Evolutionary conservation across 2,113 vertebrate species (phyloP).

Genomic region (Myotis yumanensis): DNA sequence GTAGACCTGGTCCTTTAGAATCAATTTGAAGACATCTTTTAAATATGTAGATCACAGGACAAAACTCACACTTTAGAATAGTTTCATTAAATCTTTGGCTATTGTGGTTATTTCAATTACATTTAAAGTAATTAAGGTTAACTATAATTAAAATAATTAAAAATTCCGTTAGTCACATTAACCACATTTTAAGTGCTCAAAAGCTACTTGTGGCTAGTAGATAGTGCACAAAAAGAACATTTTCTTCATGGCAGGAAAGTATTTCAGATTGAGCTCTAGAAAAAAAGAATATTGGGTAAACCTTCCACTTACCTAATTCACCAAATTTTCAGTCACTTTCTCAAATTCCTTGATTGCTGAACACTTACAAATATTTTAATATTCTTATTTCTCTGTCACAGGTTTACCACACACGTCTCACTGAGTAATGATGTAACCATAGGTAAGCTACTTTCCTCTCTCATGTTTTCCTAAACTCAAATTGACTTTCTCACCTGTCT

Average conservation of each 20-base stretch:
- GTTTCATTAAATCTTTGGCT: not conserved
- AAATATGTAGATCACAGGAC: not conserved
- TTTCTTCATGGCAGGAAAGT: not conserved
- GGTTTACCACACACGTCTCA: not conserved
- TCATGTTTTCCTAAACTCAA: not conserved
- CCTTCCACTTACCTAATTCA: not conserved
- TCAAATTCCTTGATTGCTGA: not conserved
- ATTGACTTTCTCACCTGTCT: not conserved
- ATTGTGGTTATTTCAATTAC: slow-evolving; percentile 26
- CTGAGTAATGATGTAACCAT: not conserved
- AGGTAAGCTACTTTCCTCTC: not conserved
- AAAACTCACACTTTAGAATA: not conserved
- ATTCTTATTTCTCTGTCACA: not conserved
- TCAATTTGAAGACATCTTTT: slow-evolving; percentile 41
- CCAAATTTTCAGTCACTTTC: not conserved
- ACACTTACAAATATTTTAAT: not conserved
- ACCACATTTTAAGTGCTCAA: not conserved
- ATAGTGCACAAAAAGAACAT: not conserved
- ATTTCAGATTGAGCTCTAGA: not conserved
- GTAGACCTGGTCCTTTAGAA: not conserved
- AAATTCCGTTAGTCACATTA: not conserved
- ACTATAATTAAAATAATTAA: slow-evolving; percentile 5
- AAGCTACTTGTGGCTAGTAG: not conserved
- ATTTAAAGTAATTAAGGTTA: not conserved
- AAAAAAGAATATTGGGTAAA: not conserved